Evolutionary conservation across 2,888 invertebrate genomes (phyloP), one percentile per base, ranked within the genome.

Genomic region (Ormyrus thymus): DNA sequence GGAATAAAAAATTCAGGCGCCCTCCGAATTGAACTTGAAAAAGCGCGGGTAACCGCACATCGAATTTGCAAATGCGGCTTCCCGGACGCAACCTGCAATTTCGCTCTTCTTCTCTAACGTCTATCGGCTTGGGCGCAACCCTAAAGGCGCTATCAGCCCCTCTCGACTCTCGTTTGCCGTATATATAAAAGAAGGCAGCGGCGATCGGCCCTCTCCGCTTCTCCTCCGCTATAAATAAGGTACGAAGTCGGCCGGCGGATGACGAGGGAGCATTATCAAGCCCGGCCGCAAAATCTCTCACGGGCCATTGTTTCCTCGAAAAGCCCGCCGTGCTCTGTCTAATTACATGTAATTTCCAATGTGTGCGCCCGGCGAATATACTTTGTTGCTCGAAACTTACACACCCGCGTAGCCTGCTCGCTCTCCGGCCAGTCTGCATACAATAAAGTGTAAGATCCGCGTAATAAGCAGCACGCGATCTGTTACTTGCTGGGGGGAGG

Each of bases 341-440:
- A 66, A 74, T 58, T 58, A 58, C 74, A 66, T 66, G 45, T 74
- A 43, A 66, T 74, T 74, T 66, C 51, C 50, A 64, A 58, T 58
- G n/a, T 8, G 11, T 10, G 29, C 48, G 5, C 45, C n/a, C 43
- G 43, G 46, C n/a, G 29, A 29, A 55, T 13, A 15, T 64, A 51
- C 73, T 56, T 73, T 65, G 56, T 66, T 66, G n/a, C 15, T 53
- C 29, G 46, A 51, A 51, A 75, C 45, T 66, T 48, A 50, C 50
- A 50, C 7, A 13, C 29, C 29, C 29, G 4, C 29, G 29, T 29
- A 29, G 29, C 29, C 29, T 0, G 29, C 29, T 4, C 4, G 29
- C 4, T 4, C 29, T 29, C 29, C 4, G 29, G 29, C 29, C 4
- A 4, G 29, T 29, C 29, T 29, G n/a, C n/a, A 4, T 29, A 29